These are phyloP conservation scores for Euspilapteryx auroguttella DNA, from an alignment of 2,888 invertebrate species.

Conservation along the genomic window DNA sequence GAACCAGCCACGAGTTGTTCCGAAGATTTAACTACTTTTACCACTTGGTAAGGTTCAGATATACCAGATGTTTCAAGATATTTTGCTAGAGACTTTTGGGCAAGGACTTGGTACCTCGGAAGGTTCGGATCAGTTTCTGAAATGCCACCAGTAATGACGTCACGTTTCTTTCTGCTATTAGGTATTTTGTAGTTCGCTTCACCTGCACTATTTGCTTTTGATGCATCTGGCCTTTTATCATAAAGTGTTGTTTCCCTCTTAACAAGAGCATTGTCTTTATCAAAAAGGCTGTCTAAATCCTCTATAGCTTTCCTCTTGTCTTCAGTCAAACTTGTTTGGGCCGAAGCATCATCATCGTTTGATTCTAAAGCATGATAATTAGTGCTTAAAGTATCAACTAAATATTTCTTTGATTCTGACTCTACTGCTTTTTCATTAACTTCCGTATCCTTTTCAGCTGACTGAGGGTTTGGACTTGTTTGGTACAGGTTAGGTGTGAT, in stretches of 20 bases:
- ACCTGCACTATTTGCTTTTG: too few relatives aligned
- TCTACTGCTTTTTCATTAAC: slow-evolving; percentile 5
- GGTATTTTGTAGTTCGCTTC: too few relatives aligned
- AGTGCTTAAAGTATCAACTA: background rate
- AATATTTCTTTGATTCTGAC: background rate
- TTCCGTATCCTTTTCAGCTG: slow-evolving; percentile 14
- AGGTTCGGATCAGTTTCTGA: too few relatives aligned
- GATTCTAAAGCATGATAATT: too few relatives aligned
- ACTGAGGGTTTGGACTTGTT: slow-evolving; percentile 15
- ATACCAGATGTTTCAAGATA: slow-evolving; percentile 11
- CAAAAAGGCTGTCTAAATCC: slow-evolving; percentile 38
- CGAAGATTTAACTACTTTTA: slow-evolving; percentile 23
- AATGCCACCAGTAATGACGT: too few relatives aligned
- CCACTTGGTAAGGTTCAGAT: slow-evolving; percentile 10
- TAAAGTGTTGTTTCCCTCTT: slow-evolving; percentile 16
- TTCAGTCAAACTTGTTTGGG: slow-evolving; percentile 15
- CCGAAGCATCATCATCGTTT: slow-evolving; percentile 9
- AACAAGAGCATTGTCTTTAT: slow-evolving; percentile 16
- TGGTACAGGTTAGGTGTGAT: slow-evolving; percentile 7
- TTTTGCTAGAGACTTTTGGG: slow-evolving; percentile 15
- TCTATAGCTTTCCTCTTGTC: slow-evolving; percentile 45
- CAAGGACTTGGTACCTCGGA: slow-evolving; percentile 15
- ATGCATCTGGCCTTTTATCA: slow-evolving; percentile 9
- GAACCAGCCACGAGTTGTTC: slow-evolving; percentile 41
- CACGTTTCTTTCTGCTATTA: slow-evolving; percentile 3